Evolutionary conservation across 2,797 vertebrate genomes (phyloP), one percentile per base, ranked within the genome.

Genomic region (Eulemur rubriventer): DNA sequence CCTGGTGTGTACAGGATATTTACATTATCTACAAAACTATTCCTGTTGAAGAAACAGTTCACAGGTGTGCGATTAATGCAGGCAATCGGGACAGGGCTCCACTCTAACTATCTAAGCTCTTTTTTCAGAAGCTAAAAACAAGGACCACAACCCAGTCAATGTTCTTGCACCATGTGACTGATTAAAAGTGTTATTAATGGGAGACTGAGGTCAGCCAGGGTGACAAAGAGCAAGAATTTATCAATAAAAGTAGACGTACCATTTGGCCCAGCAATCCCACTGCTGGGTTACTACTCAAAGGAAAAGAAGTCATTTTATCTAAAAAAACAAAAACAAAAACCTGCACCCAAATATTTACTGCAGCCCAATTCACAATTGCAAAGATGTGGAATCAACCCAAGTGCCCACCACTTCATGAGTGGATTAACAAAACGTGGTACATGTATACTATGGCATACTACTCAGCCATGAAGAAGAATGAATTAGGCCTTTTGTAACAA

Each of bases 121-220:
- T 91, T 89, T 59, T 95, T 84, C n/a, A 84, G 73, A 52, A 91
- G 30, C 16, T 89, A 6, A 81, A 95, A 93, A 33, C 24, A 93
- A 85, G 73, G 75, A 28, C 24, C 7, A 13, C 33, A 61, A n/a
- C 6, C 18, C 63, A 11, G 6, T 55, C 7, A 4, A 13, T 22
- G 6, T 55, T 80, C 70, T 13, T 76, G 6, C 1, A 69, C 30
- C 10, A 17, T 33, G 12, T 63, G 30, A 78, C 22, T 84, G 79
- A 63, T 20, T 72, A 75, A 6, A 84, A 26, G 22, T 43, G 1
- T 48, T 48, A 50, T 65, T 16, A 13, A 0, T 18, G 50, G 48
- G 63, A 78, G 61, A 48, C 17, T 52, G 35, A 50, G 73, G n/a
- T 26, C 11, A 18, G 69, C 38, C 24, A 48, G 3, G 17, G 59